Evolutionary conservation across 1,140 invertebrate species (phyloP).

Genomic region (Trissolcus basalis): DNA sequence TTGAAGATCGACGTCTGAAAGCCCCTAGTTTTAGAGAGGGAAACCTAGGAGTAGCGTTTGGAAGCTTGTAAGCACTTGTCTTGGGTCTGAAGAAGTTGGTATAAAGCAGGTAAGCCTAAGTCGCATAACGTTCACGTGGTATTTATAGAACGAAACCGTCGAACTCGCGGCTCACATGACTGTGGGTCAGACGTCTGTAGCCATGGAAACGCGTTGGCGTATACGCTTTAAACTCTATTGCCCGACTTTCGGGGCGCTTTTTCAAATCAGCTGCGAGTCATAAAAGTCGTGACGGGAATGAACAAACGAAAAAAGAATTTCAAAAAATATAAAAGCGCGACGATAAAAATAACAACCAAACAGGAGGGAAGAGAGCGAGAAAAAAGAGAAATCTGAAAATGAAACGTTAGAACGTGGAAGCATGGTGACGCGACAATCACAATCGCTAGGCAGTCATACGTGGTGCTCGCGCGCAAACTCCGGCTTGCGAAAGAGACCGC

Average conservation of each 20-base stretch:
- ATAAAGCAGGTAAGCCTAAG: conserved; percentile 5
- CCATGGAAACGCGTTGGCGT: conserved; percentile 44
- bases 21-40: too few relatives aligned
- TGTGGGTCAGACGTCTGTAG: conserved; percentile 53
- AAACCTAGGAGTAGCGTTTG: too few relatives aligned
- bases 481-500: conserved; percentile 21
- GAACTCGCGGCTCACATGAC: conserved; percentile 40
- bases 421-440: too few relatives aligned
- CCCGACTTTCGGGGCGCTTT: conserved; percentile 4
- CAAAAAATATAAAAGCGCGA: too few relatives aligned
- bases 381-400: too few relatives aligned
- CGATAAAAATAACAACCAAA: too few relatives aligned
- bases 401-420: too few relatives aligned
- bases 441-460: neutral
- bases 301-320: too few relatives aligned
- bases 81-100: neutral
- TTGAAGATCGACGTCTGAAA: neutral
- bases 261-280: too few relatives aligned
- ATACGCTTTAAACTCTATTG: neutral
- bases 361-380: too few relatives aligned
- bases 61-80: too few relatives aligned
- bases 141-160: conserved; percentile 51
- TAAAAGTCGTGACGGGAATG: too few relatives aligned
- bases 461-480: conserved; percentile 14
- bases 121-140: conserved; percentile 17